phyloP scores from a whole-genome alignment of 53 echinoderm and acorn worm genomes.

The Paelopatides confundens region DNA sequence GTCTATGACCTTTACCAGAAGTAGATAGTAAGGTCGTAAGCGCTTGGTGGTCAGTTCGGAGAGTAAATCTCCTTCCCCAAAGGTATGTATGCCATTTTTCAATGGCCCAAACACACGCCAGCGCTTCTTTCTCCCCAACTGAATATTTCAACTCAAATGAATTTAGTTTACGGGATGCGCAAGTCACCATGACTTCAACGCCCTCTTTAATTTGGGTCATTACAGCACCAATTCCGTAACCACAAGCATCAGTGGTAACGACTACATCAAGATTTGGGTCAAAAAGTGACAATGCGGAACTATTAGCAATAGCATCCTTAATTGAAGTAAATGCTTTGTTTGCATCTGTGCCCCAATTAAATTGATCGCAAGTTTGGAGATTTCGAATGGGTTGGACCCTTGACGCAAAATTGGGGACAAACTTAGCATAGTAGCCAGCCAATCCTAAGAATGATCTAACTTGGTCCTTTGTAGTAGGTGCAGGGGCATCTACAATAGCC shows the following conservation, averaged over 20 bases:
- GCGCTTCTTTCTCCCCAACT: constrained; percentile 2
- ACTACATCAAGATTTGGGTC: neutral
- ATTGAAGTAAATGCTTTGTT: neutral
- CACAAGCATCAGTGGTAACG: constrained; percentile 4
- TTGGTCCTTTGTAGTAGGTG: neutral
- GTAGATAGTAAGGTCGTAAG: constrained; percentile 46
- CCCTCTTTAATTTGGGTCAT: no score
- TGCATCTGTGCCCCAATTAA: no score
- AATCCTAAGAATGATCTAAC: constrained; percentile 29
- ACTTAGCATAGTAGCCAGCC: constrained; percentile 52
- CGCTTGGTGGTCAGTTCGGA: neutral
- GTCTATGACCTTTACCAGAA: constrained; percentile 66
- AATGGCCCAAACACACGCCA: neutral
- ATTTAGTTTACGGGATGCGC: neutral
- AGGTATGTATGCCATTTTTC: constrained; percentile 6
- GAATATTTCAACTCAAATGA: neutral
- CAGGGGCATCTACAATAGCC: constrained; percentile 34
- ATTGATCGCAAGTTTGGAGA: neutral
- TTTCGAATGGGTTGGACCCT: neutral
- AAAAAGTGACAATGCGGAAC: neutral
- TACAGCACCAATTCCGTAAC: neutral
- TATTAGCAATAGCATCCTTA: neutral
- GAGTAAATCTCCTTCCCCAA: neutral
- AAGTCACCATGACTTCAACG: neutral
- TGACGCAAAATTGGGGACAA: constrained; percentile 44